A percentile compares a stretch with the other conserved stretches of the same genome.
phyloP scores from a whole-genome alignment of 30 jellyfish, hydroid and myxozoan genomes.

The Cassiopea andromeda region DNA sequence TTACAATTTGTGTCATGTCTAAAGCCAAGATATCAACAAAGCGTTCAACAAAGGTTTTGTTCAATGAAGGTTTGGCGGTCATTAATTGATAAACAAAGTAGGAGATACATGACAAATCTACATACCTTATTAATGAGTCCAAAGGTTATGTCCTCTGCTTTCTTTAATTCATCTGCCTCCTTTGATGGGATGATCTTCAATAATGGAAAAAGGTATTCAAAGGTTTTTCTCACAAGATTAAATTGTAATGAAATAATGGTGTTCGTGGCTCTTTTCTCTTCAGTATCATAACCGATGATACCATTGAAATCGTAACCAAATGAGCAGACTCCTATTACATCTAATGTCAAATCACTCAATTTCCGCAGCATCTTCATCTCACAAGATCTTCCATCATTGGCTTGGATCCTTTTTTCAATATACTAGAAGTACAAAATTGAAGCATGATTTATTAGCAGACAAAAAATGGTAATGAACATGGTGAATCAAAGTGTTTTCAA shows the following conservation, averaged over 20 bases:
- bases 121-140: slow-evolving; percentile 44
- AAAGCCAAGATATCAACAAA: no score
- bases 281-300: background rate
- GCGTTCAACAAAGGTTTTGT: no score
- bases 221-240: slow-evolving; percentile 11
- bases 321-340: slow-evolving; percentile 52
- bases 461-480: background rate
- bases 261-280: slow-evolving; percentile 31
- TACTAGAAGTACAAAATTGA: background rate
- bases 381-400: slow-evolving; percentile 22
- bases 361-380: slow-evolving; percentile 43
- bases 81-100: background rate
- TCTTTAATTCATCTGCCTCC: slow-evolving; percentile 33
- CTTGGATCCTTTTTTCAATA: slow-evolving; percentile 9
- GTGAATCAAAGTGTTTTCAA: background rate
- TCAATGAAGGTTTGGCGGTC: background rate
- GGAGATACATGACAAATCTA: background rate
- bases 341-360: slow-evolving; percentile 59
- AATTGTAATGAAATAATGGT: slow-evolving; percentile 23
- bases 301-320: slow-evolving; percentile 54
- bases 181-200: slow-evolving; percentile 49
- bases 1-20: no score
- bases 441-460: no score
- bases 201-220: slow-evolving; percentile 38
- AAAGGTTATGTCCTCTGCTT: slow-evolving; percentile 26